Conservation (phyloP, 2,113 vertebrate species). For the Erpornis zantholeuca region DNA sequence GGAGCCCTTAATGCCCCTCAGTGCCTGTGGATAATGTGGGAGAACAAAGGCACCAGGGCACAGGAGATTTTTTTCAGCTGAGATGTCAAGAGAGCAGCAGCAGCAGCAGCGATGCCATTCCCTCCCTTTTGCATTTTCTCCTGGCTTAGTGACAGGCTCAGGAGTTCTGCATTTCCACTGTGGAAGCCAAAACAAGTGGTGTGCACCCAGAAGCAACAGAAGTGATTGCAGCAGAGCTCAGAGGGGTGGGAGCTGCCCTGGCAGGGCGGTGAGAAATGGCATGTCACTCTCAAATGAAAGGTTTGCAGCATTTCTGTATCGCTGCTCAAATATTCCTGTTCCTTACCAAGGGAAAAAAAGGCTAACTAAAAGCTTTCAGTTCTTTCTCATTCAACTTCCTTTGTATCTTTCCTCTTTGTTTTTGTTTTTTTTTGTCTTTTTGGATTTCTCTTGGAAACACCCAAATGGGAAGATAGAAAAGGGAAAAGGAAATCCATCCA, state of each 20-base stretch:
- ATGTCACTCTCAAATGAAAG: background rate
- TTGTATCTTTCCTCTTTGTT: background rate
- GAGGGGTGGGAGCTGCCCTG: background rate
- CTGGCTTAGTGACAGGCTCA: background rate
- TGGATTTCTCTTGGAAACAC: background rate
- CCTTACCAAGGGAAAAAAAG: background rate
- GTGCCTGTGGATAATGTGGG: accelerated
- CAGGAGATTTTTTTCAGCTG: background rate
- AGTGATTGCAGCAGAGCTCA: background rate
- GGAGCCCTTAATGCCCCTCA: background rate
- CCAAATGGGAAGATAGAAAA: background rate
- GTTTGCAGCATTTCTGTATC: background rate
- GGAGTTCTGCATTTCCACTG: background rate
- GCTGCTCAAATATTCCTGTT: background rate
- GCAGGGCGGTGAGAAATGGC: background rate
- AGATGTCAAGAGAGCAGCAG: background rate
- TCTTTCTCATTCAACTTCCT: background rate
- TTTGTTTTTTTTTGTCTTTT: background rate
- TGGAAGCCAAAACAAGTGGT: background rate
- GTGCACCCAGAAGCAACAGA: background rate
- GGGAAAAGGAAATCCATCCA: background rate
- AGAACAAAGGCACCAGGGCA: background rate
- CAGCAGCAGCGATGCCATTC: background rate
- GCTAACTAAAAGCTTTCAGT: background rate
- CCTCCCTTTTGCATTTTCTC: background rate